Evolutionary conservation across 2,888 invertebrate species (phyloP).

Genomic region (Aplocera efformata): DNA sequence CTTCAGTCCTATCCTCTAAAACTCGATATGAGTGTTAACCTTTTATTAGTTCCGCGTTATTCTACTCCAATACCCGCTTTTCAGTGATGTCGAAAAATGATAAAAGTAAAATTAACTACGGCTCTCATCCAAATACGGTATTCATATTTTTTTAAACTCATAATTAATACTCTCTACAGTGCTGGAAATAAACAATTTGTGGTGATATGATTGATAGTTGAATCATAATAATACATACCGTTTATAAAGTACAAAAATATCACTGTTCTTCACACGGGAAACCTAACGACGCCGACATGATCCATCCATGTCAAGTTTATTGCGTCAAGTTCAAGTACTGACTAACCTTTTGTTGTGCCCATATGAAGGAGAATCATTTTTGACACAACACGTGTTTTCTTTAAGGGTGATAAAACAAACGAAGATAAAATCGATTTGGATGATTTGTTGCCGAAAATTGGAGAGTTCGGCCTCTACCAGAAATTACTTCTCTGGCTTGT

Average conservation of each 20-base stretch:
- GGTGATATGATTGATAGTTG: too few species aligned
- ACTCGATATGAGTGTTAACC: conserved; percentile 29
- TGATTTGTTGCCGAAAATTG: conserved; percentile 90
- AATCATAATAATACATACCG: too few species aligned
- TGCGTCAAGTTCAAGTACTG: background rate
- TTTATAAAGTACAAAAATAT: too few species aligned
- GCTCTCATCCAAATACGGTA: conserved; percentile 54
- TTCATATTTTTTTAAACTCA: conserved; percentile 2
- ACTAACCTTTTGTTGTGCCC: background rate
- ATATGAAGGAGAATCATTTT: background rate
- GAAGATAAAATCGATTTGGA: conserved; percentile 86
- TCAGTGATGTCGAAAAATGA: conserved; percentile 48
- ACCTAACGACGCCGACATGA: too few species aligned
- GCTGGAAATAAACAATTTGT: too few species aligned
- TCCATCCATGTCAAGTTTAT: too few species aligned
- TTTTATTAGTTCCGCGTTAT: conserved; percentile 27
- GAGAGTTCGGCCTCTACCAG: conserved; percentile 94
- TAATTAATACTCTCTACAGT: too few species aligned
- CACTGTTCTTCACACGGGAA: too few species aligned
- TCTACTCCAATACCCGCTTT: conserved; percentile 20
- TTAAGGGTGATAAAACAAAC: conserved; percentile 18
- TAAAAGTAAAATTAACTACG: conserved; percentile 39
- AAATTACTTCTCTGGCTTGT: conserved; percentile 91
- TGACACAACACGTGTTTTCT: background rate
- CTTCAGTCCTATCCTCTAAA: conserved; percentile 46